A percentile compares a stretch with the other conserved stretches of the same genome.
Evolutionary conservation across 2,113 vertebrate species (phyloP).

Genomic region (Isurus oxyrinchus): DNA sequence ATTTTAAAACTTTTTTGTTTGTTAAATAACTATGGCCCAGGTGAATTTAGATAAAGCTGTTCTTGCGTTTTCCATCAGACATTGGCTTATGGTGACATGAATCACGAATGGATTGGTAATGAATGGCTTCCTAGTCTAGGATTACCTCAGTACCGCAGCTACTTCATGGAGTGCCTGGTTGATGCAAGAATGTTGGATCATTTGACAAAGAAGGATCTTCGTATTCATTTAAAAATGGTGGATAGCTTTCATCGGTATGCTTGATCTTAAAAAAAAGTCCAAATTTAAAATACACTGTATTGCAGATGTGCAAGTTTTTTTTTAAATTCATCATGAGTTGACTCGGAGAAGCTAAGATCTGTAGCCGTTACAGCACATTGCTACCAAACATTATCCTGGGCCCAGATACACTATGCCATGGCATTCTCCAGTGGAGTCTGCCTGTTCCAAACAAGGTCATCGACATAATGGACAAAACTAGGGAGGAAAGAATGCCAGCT

Average conservation of each 20-base stretch:
- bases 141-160: conserved; percentile 96
- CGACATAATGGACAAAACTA: background rate
- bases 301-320: background rate
- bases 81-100: conserved; percentile 96
- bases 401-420: background rate
- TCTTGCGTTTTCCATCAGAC: conserved; percentile 62
- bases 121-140: conserved; percentile 97
- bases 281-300: background rate
- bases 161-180: conserved; percentile 99
- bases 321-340: background rate
- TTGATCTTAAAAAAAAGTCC: background rate
- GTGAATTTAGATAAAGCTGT: background rate
- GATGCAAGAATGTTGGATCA: conserved; percentile 98
- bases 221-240: conserved; percentile 98
- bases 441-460: background rate
- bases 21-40: background rate
- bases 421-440: background rate
- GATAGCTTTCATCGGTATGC: conserved; percentile 97
- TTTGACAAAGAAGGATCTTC: conserved; percentile 95
- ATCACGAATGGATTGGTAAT: conserved; percentile 98
- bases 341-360: background rate
- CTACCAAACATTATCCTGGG: background rate
- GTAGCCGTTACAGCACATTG: background rate
- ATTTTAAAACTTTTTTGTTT: background rate
- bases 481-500: background rate